Percentiles rank a stretch among this genome's conserved stretches.
These are phyloP conservation scores for Tarsius wallacei DNA, from an alignment of 2,797 vertebrate species.

Conservation along the genomic window DNA sequence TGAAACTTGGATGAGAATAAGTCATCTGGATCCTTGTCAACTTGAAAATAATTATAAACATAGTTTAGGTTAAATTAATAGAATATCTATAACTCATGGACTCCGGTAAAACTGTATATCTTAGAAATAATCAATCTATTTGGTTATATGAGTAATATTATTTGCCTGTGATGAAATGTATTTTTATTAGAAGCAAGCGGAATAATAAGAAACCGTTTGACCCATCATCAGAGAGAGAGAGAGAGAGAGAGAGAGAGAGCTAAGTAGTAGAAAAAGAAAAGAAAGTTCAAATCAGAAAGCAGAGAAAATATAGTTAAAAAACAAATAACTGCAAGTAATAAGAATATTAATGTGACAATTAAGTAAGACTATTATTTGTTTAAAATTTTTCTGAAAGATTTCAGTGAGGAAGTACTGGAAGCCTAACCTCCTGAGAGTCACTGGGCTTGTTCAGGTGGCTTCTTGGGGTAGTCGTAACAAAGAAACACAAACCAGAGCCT, in stretches of 20 bases:
- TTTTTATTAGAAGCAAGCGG: not conserved
- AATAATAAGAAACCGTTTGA: not conserved
- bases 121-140: not conserved
- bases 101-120: not conserved
- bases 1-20: not conserved
- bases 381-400: not conserved
- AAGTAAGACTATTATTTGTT: not conserved
- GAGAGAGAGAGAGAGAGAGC: too few species aligned
- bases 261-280: not conserved
- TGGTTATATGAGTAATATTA: not conserved
- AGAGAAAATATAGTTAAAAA: not conserved
- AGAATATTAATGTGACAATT: not conserved
- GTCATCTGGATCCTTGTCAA: not conserved
- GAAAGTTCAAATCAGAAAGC: not conserved
- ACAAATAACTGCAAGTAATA: not conserved
- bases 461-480: too few species aligned
- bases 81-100: not conserved
- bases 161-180: not conserved
- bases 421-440: not conserved
- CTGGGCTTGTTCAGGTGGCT: not conserved
- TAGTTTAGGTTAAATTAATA: not conserved
- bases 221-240: not conserved
- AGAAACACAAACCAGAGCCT: not conserved
- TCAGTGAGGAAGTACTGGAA: not conserved
- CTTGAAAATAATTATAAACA: not conserved